Evolutionary conservation across 2,113 vertebrate genomes (phyloP).

Genomic region (Delphinus delphis): DNA sequence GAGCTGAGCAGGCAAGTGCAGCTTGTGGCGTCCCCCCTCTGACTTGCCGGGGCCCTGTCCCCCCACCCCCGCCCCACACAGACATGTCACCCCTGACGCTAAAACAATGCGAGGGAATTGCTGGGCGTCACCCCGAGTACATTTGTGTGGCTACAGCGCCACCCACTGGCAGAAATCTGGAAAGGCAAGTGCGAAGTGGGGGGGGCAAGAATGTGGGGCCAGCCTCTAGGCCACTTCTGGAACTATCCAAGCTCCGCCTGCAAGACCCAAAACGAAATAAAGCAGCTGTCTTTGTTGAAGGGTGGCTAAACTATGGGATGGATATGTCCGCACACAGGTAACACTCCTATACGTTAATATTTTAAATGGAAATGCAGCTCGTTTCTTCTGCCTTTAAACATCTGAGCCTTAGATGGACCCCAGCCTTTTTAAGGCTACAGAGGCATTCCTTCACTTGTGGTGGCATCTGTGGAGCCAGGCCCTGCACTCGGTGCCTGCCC

Average conservation of each 20-base stretch:
- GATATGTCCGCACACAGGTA: neutral
- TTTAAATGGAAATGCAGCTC: neutral
- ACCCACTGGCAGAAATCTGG: conserved; percentile 49
- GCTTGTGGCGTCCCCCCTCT: neutral
- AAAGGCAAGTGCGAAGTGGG: neutral
- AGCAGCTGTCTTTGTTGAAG: neutral
- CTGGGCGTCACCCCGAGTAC: rapidly evolving
- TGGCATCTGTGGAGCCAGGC: neutral
- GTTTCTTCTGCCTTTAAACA: neutral
- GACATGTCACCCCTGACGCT: neutral
- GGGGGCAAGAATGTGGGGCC: rapidly evolving
- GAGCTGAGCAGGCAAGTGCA: too few relatives aligned
- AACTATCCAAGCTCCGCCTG: neutral
- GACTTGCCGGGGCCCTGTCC: rapidly evolving
- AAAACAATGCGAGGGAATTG: rapidly evolving
- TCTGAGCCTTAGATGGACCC: neutral
- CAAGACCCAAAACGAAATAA: neutral
- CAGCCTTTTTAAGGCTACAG: rapidly evolving
- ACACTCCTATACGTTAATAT: rapidly evolving
- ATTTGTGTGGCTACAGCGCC: neutral
- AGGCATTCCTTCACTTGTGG: neutral
- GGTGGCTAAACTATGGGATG: rapidly evolving
- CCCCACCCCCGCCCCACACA: too few relatives aligned
- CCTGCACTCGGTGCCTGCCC: rapidly evolving
- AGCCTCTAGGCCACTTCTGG: neutral